phyloP scores from a whole-genome alignment of 64 coral and sea anemone species.

The Dendrophyllia cribrosa region DNA sequence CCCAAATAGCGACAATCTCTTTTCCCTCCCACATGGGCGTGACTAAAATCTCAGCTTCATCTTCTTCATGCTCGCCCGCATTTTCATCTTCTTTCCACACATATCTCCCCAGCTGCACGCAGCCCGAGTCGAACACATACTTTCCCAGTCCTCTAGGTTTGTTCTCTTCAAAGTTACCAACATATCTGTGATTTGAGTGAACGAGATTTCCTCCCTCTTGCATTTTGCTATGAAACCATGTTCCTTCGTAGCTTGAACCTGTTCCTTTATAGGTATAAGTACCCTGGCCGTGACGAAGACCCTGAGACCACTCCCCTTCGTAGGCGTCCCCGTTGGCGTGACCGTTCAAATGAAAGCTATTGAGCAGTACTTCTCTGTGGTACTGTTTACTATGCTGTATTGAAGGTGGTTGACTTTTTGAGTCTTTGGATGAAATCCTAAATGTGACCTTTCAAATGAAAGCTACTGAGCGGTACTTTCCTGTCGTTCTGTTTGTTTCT shows the following conservation, averaged over 20 bases:
- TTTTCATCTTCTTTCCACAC: constrained; percentile 68
- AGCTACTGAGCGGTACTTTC: neutral
- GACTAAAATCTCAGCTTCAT: constrained; percentile 41
- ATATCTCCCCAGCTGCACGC: constrained; percentile 79
- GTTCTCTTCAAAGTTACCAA: constrained; percentile 73
- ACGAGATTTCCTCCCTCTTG: constrained; percentile 75
- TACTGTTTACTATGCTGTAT: too few species aligned
- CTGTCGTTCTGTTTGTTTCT: neutral
- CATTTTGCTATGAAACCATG: constrained; percentile 88
- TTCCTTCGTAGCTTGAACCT: constrained; percentile 86
- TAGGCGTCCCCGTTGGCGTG: constrained; percentile 78
- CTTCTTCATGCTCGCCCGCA: constrained; percentile 61
- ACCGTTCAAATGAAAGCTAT: too few species aligned
- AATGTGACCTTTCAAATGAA: too few species aligned
- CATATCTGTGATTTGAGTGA: constrained; percentile 80
- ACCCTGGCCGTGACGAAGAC: constrained; percentile 82
- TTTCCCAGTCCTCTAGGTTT: constrained; percentile 68
- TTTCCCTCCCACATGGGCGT: constrained; percentile 72
- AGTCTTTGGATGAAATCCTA: too few species aligned
- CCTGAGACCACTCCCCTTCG: constrained; percentile 81
- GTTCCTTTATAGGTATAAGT: constrained; percentile 83
- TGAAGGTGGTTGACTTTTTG: too few species aligned
- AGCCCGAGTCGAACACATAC: constrained; percentile 75
- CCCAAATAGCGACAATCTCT: constrained; percentile 37
- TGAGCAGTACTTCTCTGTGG: neutral